A percentile compares a stretch with the other conserved stretches of the same genome.
Evolutionary conservation across 37 sponge, comb jelly and placozoan genomes (phyloP).

Genomic region (Beroe forskalii): DNA sequence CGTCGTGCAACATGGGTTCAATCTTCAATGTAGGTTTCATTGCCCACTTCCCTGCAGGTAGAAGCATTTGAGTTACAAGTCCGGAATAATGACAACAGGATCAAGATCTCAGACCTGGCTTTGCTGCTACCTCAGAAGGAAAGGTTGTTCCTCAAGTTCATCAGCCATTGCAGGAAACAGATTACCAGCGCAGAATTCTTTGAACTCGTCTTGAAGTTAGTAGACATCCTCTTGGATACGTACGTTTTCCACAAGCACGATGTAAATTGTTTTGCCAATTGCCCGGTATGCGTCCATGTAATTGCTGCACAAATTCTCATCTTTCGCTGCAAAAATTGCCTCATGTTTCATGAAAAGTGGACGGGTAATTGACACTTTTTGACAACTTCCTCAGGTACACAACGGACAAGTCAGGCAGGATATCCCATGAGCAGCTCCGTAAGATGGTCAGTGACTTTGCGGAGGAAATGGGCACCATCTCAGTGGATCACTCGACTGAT

Average conservation of each 20-base stretch:
- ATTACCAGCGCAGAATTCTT: slow-evolving; percentile 57
- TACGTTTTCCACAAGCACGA: too few relatives aligned
- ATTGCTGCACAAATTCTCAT: not conserved
- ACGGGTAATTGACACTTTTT: too few relatives aligned
- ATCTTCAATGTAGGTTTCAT: not conserved
- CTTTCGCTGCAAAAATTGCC: too few relatives aligned
- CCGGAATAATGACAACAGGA: slow-evolving; percentile 63
- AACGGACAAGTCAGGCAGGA: slow-evolving; percentile 26
- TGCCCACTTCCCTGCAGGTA: too few relatives aligned
- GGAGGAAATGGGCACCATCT: not conserved
- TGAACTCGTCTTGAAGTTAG: slow-evolving; percentile 41
- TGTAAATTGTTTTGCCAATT: too few relatives aligned
- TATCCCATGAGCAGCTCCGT: slow-evolving; percentile 20
- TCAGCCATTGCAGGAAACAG: slow-evolving; percentile 56
- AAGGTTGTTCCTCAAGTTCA: slow-evolving; percentile 45
- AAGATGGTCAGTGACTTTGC: slow-evolving; percentile 64
- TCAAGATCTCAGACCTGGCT: slow-evolving; percentile 54
- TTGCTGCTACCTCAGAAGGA: slow-evolving; percentile 56
- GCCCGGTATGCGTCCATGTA: too few relatives aligned
- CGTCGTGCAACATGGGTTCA: not conserved
- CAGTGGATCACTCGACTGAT: slow-evolving; percentile 32
- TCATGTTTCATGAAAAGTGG: too few relatives aligned
- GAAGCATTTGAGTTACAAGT: slow-evolving; percentile 61
- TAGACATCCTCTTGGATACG: too few relatives aligned
- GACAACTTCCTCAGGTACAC: slow-evolving; percentile 40